Percentiles rank a stretch among this genome's conserved stretches.
Conservation (phyloP, 2,113 vertebrate species). For the Scytalopus superciliaris region DNA sequence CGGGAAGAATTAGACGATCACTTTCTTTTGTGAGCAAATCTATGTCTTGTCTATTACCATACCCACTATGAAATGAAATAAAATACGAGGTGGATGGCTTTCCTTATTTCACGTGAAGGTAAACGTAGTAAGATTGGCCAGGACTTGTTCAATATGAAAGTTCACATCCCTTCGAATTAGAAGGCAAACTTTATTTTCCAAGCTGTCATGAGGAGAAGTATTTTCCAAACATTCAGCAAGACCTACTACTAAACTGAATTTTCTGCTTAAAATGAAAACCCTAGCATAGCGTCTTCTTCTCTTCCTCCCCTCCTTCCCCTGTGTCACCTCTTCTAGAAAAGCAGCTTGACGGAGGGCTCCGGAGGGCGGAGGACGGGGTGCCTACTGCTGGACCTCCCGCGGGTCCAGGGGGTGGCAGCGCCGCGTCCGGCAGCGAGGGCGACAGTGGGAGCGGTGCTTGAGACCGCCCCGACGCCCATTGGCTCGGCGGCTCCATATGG, state of each 20-base stretch:
- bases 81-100: neutral
- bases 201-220: neutral
- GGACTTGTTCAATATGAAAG: neutral
- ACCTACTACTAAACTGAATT: neutral
- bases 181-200: neutral
- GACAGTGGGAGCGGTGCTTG: neutral
- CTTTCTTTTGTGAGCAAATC: neutral
- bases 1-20: neutral
- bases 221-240: neutral
- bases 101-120: neutral
- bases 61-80: neutral
- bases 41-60: neutral
- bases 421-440: neutral
- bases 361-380: too few relatives aligned
- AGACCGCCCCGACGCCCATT: slow-evolving; percentile 12
- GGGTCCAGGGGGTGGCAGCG: neutral
- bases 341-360: neutral
- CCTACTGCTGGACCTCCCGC: fast-evolving
- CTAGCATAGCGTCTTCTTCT: neutral
- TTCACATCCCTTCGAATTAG: neutral
- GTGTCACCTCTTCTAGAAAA: neutral
- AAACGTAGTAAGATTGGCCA: neutral
- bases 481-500: neutral
- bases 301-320: neutral
- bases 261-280: neutral